Evolutionary conservation across 2,113 vertebrate species (phyloP).

Genomic region (Mixornis gularis): DNA sequence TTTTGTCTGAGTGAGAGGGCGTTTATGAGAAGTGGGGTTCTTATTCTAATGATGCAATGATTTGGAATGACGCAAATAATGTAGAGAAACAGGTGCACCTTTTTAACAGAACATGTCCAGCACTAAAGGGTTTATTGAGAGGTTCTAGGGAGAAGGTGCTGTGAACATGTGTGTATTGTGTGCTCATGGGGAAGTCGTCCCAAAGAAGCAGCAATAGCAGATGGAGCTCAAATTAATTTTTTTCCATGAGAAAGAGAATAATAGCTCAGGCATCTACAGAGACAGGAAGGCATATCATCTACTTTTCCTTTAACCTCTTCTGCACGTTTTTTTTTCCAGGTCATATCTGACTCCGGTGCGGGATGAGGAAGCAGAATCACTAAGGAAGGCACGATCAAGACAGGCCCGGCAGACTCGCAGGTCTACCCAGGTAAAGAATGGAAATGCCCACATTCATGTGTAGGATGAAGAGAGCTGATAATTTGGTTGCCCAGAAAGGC

Average conservation of each 20-base stretch:
- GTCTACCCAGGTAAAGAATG: conserved; percentile 83
- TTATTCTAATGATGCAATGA: not conserved
- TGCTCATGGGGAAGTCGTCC: not conserved
- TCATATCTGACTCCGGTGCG: conserved; percentile 83
- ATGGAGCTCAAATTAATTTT: not conserved
- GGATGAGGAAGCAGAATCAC: conserved; percentile 91
- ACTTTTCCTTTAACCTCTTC: not conserved
- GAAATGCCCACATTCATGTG: accelerated
- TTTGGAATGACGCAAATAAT: not conserved
- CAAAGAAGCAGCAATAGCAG: not conserved
- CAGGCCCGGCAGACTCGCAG: conserved; percentile 91
- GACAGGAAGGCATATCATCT: not conserved
- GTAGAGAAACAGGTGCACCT: not conserved
- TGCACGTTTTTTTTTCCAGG: conserved; percentile 20
- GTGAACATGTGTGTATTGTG: not conserved
- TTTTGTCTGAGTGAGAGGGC: not conserved
- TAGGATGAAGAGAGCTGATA: not conserved
- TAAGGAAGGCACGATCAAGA: conserved; percentile 89
- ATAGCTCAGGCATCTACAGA: not conserved
- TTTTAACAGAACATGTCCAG: not conserved
- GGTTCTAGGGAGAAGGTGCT: not conserved
- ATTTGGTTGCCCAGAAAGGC: not conserved
- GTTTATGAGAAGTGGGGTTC: not conserved
- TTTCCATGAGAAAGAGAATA: not conserved
- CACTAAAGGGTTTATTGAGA: not conserved